A percentile compares a stretch with the other conserved stretches of the same genome.
phyloP scores from a whole-genome alignment of 2,113 vertebrate species.

The Zosterops borbonicus region DNA sequence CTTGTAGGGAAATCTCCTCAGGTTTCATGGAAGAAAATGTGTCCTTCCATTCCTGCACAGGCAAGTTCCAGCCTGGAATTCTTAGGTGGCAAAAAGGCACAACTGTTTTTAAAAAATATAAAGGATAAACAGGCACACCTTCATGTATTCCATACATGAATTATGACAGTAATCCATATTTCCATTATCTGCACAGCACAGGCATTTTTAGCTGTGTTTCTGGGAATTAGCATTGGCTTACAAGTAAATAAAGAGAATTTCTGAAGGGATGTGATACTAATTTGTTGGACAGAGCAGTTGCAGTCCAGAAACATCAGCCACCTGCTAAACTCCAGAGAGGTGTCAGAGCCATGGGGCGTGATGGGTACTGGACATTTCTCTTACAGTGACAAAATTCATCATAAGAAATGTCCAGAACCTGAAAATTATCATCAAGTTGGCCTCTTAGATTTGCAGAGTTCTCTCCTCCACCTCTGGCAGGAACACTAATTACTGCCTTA shows the following conservation, averaged over 20 bases:
- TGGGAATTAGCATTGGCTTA: background rate
- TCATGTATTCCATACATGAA: background rate
- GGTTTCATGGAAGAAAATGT: background rate
- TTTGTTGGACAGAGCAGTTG: background rate
- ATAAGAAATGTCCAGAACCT: background rate
- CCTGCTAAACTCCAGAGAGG: background rate
- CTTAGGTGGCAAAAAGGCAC: background rate
- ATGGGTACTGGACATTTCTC: background rate
- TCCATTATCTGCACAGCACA: background rate
- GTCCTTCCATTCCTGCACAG: background rate
- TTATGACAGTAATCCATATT: background rate
- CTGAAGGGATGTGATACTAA: background rate
- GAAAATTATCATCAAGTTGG: background rate
- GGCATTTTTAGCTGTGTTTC: background rate
- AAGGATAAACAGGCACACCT: background rate
- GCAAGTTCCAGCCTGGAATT: background rate
- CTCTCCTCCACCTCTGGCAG: background rate
- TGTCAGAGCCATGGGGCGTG: background rate
- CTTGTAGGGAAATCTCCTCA: background rate
- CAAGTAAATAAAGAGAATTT: background rate
- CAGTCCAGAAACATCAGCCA: background rate
- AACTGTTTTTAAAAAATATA: background rate
- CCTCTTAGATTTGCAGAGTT: background rate
- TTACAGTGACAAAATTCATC: background rate
- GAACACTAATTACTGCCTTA: background rate